A percentile compares a stretch with the other conserved stretches of the same genome.
Evolutionary conservation across 1,140 invertebrate species (phyloP).

Genomic region (Cydia pomonella): DNA sequence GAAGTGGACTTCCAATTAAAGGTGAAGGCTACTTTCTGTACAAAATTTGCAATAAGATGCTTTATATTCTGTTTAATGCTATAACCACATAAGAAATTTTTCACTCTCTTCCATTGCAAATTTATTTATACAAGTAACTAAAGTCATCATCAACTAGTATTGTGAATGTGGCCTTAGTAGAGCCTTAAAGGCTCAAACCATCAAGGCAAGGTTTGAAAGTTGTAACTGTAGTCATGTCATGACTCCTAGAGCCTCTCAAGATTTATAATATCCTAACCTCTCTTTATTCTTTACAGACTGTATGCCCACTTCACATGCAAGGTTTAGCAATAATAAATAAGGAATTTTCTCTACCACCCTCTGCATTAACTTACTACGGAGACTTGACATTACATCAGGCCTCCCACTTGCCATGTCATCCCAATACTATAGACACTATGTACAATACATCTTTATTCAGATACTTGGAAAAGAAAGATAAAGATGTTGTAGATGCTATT

Average conservation of each 20-base stretch:
- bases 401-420: conserved; percentile 80
- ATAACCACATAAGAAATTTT: not conserved
- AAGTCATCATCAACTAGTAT: too few species aligned
- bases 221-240: too few species aligned
- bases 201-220: too few species aligned
- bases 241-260: too few species aligned
- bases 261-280: too few species aligned
- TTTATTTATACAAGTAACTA: too few species aligned
- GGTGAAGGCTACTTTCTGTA: conserved; percentile 72
- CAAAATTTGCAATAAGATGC: not conserved
- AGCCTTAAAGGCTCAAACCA: too few species aligned
- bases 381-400: conserved; percentile 83
- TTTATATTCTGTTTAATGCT: not conserved
- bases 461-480: conserved; percentile 49
- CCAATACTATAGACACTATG: conserved; percentile 74
- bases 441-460: conserved; percentile 80
- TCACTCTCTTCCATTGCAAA: too few species aligned
- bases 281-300: conserved; percentile 68
- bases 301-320: conserved; percentile 82
- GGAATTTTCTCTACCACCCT: conserved; percentile 73
- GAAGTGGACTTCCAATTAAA: conserved; percentile 83
- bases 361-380: conserved; percentile 79
- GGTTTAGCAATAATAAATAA: conserved; percentile 81
- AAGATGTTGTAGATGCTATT: conserved; percentile 76
- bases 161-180: too few species aligned